phyloP scores from a whole-genome alignment of 2,888 invertebrate genomes.

The Lasius platythorax region DNA sequence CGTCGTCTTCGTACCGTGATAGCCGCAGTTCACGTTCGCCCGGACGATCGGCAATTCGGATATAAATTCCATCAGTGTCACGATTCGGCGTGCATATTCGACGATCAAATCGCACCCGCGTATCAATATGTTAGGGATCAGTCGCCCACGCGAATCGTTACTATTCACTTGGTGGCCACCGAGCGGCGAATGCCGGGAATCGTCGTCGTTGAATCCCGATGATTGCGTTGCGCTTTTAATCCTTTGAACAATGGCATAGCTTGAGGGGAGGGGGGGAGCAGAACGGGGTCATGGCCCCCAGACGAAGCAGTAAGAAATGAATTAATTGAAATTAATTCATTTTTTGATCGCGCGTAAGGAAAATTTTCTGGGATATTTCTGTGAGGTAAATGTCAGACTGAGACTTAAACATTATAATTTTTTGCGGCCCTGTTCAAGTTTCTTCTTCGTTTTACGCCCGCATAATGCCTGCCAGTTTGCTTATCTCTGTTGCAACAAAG shows the following conservation, averaged over 20 bases:
- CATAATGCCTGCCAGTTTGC: slow-evolving; percentile 18
- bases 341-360: background rate
- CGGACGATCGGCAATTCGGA: slow-evolving; percentile 61
- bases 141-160: slow-evolving; percentile 61
- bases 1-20: slow-evolving; percentile 28
- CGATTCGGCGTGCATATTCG: slow-evolving; percentile 62
- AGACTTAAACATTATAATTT: background rate
- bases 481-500: slow-evolving; percentile 32
- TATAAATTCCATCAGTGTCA: slow-evolving; percentile 69
- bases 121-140: slow-evolving; percentile 67
- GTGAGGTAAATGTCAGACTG: background rate
- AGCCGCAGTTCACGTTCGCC: slow-evolving; percentile 30
- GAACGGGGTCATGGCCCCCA: background rate
- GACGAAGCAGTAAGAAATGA: background rate
- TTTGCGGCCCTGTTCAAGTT: background rate
- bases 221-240: background rate
- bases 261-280: background rate
- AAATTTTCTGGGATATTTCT: background rate
- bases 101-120: slow-evolving; percentile 65
- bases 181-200: slow-evolving; percentile 16
- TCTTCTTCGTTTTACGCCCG: slow-evolving; percentile 21
- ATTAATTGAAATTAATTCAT: slow-evolving; percentile 16
- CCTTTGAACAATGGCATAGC: background rate
- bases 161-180: slow-evolving; percentile 59
- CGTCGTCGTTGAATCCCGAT: slow-evolving; percentile 8